Base-by-base conservation (phyloP, 2,888 invertebrate genomes). In the Oligia strigilis region DNA sequence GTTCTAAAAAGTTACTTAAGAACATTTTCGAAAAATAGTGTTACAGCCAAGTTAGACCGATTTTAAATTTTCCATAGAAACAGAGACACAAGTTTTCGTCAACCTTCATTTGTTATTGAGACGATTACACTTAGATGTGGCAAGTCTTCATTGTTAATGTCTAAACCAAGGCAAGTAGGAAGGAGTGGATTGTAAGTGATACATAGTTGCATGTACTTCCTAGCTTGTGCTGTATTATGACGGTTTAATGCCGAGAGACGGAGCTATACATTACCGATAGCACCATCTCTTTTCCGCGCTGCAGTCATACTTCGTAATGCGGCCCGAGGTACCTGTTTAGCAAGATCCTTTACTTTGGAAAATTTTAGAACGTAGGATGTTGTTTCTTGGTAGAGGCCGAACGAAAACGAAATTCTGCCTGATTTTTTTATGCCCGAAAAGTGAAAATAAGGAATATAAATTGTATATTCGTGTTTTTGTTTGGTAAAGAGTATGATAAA, bases 161-260 rank as follows among this genome's bases (percentile, higher is more conserved):
- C 58, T 72, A 14, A 64, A 19, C 43, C 84, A 87, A 87, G 87
- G 84, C n/a, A 60, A 84, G 67, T 62, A 84, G 84, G 84, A 84
- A 84, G 83, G 14, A 67, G 70, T 60, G 14, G 13, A 65, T 60
- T 52, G 29, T 72, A 23, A 58, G 40, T 65, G 17, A 43, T 58
- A 80, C 40, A 29, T 14, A 36, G 8, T 49, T 70, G 46, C 36
- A 11, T 8, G 29, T 55, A 78, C 40, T 84, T 65, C 67, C 60
- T 78, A 40, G 62, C 40, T 65, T 58, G 58, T 58, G 58, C 9
- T 19, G 52, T 23, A 11, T 23, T 23, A 58, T 23, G 55, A 3
- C 3, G 2, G 55, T 23, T 55, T 19, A 55, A 55, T 0, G 55
- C 23, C 55, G 3, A 58, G 11, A 58, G 58, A 58, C 58, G 23